Evolutionary conservation across 2,113 vertebrate species (phyloP).

Genomic region (Rhinopithecus roxellana): DNA sequence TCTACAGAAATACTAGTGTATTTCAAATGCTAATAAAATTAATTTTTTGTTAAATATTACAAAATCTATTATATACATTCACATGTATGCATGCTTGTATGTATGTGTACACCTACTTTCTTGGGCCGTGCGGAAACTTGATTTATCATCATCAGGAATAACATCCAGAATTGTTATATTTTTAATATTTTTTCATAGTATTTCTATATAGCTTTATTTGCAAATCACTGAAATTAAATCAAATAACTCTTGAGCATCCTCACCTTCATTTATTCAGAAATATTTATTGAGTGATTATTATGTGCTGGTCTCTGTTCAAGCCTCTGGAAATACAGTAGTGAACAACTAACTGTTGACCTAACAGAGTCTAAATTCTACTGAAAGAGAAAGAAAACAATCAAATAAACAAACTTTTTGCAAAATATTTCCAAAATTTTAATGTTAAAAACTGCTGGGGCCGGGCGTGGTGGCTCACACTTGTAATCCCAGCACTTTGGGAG

Average conservation of each 20-base stretch:
- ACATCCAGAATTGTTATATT: not conserved
- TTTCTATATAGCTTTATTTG: not conserved
- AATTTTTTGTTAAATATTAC: not conserved
- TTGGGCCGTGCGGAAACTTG: fast-evolving
- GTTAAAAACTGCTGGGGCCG: not conserved
- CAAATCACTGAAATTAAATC: not conserved
- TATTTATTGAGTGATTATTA: not conserved
- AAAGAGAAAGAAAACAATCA: not conserved
- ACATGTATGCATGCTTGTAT: not conserved
- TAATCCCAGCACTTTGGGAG: no score
- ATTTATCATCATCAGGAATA: not conserved
- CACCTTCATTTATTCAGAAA: not conserved
- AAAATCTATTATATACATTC: not conserved
- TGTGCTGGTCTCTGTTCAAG: not conserved
- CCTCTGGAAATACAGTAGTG: not conserved
- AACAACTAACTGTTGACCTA: not conserved
- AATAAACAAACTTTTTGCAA: not conserved
- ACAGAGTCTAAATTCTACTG: not conserved
- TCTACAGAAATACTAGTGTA: not conserved
- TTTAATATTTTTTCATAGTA: not conserved
- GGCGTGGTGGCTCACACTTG: no score
- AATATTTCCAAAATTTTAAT: not conserved
- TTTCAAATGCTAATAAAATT: not conserved
- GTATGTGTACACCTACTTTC: not conserved
- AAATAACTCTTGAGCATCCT: not conserved